Evolutionary conservation across 2,797 vertebrate species (phyloP).

Genomic region (Masticophis lateralis): DNA sequence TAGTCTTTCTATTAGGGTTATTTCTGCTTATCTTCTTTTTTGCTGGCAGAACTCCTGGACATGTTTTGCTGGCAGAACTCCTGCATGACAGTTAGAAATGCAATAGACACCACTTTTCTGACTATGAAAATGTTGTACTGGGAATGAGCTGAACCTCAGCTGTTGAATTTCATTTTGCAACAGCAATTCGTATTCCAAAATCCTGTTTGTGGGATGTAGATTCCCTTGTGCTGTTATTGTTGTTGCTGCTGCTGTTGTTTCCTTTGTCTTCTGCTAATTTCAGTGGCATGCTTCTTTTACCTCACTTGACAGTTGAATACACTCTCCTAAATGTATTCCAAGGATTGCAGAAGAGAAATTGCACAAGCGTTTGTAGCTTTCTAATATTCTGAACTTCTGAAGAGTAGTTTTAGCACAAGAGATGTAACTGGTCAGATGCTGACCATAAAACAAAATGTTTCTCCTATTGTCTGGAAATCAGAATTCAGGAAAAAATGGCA

Average conservation of each 20-base stretch:
- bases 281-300: neutral
- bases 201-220: neutral
- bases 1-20: neutral
- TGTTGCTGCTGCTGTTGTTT: neutral
- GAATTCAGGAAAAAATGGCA: neutral
- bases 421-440: neutral
- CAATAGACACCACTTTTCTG: neutral
- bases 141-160: neutral
- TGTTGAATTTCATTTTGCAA: neutral
- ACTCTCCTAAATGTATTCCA: neutral
- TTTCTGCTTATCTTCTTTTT: neutral
- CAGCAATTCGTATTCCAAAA: neutral
- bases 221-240: neutral
- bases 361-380: neutral
- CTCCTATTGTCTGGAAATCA: neutral
- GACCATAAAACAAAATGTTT: neutral
- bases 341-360: neutral
- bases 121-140: neutral
- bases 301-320: neutral
- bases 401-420: neutral
- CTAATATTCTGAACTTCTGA: neutral
- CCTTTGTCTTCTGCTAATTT: neutral
- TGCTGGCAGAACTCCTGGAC: neutral
- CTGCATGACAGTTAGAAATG: neutral
- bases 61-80: neutral